A percentile compares a stretch with the other conserved stretches of the same genome.
Evolutionary conservation across 2,113 vertebrate species (phyloP).

Genomic region (Amphiprion ocellaris): DNA sequence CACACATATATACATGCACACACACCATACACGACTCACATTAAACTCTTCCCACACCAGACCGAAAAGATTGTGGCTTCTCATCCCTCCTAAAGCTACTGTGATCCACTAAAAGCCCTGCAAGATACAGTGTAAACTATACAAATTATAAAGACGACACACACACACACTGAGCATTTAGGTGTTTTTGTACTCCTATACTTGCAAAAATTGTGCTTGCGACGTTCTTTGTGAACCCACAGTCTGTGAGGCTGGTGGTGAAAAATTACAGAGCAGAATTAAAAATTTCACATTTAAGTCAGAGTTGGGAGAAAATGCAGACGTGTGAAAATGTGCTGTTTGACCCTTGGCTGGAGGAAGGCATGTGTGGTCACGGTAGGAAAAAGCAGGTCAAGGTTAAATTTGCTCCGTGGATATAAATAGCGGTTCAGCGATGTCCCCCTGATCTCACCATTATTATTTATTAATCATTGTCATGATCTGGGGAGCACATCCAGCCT

Average conservation of each 20-base stretch:
- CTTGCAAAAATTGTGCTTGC: neutral
- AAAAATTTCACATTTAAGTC: constrained; percentile 67
- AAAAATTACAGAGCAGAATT: constrained; percentile 36
- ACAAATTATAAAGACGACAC: neutral
- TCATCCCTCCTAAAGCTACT: neutral
- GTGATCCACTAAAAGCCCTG: constrained; percentile 11
- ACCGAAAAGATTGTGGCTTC: constrained; percentile 21
- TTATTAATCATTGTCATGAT: constrained; percentile 72
- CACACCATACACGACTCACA: constrained; percentile 26
- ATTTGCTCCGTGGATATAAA: constrained; percentile 67
- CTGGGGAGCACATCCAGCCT: constrained; percentile 54
- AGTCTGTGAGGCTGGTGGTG: no score
- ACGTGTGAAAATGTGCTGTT: constrained; percentile 65
- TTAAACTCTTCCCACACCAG: constrained; percentile 24
- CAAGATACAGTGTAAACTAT: neutral
- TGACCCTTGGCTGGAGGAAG: constrained; percentile 58
- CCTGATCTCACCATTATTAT: constrained; percentile 70
- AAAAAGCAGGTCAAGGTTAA: constrained; percentile 77
- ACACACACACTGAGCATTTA: neutral
- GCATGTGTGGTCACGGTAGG: constrained; percentile 48
- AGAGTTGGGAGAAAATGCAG: constrained; percentile 58
- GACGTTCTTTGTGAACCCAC: no score
- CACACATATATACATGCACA: constrained; percentile 39
- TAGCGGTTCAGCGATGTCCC: constrained; percentile 58
- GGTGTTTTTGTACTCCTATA: neutral